Evolutionary conservation across 2,113 vertebrate genomes (phyloP), one percentile per base, ranked within the genome.

Genomic region (Reinhardtius hippoglossoides): DNA sequence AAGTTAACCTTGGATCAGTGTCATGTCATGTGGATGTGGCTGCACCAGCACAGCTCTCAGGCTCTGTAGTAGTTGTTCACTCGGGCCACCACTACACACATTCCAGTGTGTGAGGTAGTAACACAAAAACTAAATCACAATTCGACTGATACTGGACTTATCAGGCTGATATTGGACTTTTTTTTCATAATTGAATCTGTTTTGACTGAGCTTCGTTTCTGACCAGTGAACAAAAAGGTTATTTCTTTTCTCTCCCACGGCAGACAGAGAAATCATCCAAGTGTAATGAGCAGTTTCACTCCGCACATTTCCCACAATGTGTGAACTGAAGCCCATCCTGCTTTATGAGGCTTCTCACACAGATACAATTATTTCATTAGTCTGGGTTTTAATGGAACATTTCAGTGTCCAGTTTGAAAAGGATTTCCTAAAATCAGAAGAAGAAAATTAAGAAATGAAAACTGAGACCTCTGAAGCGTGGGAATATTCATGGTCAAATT

Each of bases 1-100:
- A 55, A 46, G 58, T 62, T 31, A 31, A 31, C 31, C 31, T 31
- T 65, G 54, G 58, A 14, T 80, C 35, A 59, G 40, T 74, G 42
- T 40, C 15, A 58, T 50, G 63, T 70, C 64, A 37, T 18, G 14
- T 54, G 50, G 50, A 40, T 23, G 72, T 69, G 54, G 70, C 56
- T 26, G 71, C 56, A 66, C 63, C 77, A 74, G 71, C 44, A 56
- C 65, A 14, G 56, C 67, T 78, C 67, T 67, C 69, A 59, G 76
- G 15, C 57, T 58, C 27, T 18, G 18, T n/a, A 37, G 4, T 42
- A 31, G 31, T 5, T 21, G 35, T 37, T 75, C 69, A 65, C 65
- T 70, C 13, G 56, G 56, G 50, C 67, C 77, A 63, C 37, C 56
- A 13, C 5, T 60, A 15, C 16, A 44, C 20, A 46, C 35, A 16